phyloP scores from a whole-genome alignment of 2,113 vertebrate species.

The Nerophis ophidion region DNA sequence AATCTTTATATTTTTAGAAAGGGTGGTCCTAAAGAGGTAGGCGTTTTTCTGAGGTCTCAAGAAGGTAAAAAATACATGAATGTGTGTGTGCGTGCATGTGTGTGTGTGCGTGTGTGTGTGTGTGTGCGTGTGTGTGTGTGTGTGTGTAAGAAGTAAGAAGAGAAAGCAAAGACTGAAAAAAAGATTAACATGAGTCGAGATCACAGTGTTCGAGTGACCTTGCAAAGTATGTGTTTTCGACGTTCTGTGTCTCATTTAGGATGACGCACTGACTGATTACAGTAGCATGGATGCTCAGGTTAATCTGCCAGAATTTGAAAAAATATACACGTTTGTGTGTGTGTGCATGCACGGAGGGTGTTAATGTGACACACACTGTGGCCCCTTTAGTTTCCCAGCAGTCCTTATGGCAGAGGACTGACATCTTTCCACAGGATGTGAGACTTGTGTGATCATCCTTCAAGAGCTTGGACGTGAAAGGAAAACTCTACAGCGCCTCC shows the following conservation, averaged over 20 bases:
- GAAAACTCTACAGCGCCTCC: slow-evolving; percentile 58
- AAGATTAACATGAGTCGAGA: background rate
- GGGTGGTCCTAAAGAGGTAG: too few species aligned
- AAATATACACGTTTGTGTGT: slow-evolving; percentile 18
- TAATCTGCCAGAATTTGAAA: slow-evolving; percentile 9
- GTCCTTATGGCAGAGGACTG: slow-evolving; percentile 48
- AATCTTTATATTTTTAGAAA: too few species aligned
- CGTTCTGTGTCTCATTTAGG: slow-evolving; percentile 2
- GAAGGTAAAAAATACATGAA: too few species aligned
- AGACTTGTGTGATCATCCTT: slow-evolving; percentile 55
- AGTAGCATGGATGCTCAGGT: slow-evolving; percentile 2
- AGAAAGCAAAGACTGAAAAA: slow-evolving; percentile 2
- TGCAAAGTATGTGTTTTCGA: background rate
- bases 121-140: slow-evolving; percentile 20
- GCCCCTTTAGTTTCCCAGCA: slow-evolving; percentile 51
- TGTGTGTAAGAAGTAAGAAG: background rate
- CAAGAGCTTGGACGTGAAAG: slow-evolving; percentile 34
- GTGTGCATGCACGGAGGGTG: slow-evolving; percentile 1
- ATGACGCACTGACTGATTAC: slow-evolving; percentile 7
- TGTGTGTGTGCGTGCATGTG: background rate
- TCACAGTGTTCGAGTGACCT: background rate
- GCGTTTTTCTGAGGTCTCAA: too few species aligned
- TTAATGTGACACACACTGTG: slow-evolving; percentile 30
- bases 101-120: slow-evolving; percentile 5
- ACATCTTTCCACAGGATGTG: slow-evolving; percentile 66